Evolutionary conservation across 2,113 vertebrate genomes (phyloP).

Genomic region (Spermophilus dauricus): DNA sequence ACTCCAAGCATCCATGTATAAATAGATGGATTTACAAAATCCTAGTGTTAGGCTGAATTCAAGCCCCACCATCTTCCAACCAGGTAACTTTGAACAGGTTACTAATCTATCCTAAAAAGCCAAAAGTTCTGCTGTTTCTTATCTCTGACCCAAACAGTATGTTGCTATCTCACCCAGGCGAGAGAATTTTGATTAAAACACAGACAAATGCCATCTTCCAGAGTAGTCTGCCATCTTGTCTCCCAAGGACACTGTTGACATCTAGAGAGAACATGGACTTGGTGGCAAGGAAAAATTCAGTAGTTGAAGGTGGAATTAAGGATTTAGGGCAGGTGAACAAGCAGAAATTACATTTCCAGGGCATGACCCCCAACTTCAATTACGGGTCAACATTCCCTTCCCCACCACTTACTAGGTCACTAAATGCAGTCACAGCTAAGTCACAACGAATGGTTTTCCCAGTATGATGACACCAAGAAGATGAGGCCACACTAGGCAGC

Average conservation of each 20-base stretch:
- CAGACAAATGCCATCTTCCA: slow-evolving; percentile 75
- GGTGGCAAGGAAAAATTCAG: neutral
- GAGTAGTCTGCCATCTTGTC: neutral
- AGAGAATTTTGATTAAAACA: slow-evolving; percentile 67
- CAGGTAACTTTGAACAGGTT: neutral
- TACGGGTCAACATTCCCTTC: neutral
- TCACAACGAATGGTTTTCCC: neutral
- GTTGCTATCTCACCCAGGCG: neutral
- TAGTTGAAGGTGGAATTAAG: neutral
- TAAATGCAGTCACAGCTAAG: neutral
- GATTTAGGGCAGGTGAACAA: neutral
- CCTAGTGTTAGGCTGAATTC: neutral
- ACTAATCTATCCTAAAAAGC: neutral
- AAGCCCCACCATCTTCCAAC: neutral
- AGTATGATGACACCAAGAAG: accelerated
- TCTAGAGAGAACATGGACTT: slow-evolving; percentile 41
- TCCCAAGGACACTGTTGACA: slow-evolving; percentile 74
- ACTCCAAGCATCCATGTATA: too few species aligned
- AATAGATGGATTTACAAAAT: neutral
- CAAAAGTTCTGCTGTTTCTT: neutral
- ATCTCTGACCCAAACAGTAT: neutral
- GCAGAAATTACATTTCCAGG: neutral
- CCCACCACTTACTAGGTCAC: neutral
- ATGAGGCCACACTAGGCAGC: neutral
- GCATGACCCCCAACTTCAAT: neutral